Evolutionary conservation across 2,888 invertebrate genomes (phyloP).

Genomic region (Pachydiplax longipennis): DNA sequence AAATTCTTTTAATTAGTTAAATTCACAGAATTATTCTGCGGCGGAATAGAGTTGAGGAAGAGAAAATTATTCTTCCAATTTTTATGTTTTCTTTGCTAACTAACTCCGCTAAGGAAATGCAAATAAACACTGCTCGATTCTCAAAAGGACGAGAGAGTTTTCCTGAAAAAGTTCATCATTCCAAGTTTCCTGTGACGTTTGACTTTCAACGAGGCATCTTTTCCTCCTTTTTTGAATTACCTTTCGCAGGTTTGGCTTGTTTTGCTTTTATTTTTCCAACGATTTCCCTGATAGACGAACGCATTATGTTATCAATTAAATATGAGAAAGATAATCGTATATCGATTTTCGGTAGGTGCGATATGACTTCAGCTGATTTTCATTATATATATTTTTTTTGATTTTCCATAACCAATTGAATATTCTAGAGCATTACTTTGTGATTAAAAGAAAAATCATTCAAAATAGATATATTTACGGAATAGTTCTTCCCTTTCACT

Average conservation of each 20-base stretch:
- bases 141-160: background rate
- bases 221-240: background rate
- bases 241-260: background rate
- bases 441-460: no score
- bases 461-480: no score
- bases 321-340: no score
- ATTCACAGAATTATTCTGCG: background rate
- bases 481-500: no score
- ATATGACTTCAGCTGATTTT: no score
- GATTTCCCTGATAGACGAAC: background rate
- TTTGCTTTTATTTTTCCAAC: no score
- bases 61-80: background rate
- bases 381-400: no score
- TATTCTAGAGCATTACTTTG: no score
- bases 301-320: background rate
- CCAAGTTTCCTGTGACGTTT: background rate
- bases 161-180: background rate
- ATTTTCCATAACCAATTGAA: no score
- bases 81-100: background rate
- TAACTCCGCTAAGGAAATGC: background rate
- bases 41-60: background rate
- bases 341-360: no score
- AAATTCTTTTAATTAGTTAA: background rate
- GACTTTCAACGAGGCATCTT: background rate
- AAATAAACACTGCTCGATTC: background rate